Evolutionary conservation across 1,140 invertebrate genomes (phyloP).

Genomic region (Kradibia gibbosae): DNA sequence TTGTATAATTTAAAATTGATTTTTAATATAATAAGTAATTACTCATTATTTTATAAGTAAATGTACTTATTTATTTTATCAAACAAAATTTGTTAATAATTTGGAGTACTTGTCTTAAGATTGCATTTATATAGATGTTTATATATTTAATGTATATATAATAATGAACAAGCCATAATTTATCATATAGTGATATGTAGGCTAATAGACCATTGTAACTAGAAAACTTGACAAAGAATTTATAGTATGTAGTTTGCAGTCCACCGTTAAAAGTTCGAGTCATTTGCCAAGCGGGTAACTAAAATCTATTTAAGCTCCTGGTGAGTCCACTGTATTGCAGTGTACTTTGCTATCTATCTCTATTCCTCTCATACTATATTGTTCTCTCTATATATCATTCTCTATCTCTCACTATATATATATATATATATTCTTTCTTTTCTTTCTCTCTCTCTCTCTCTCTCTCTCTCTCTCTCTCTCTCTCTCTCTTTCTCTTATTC

Average conservation of each 20-base stretch:
- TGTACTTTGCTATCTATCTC: slow-evolving; percentile 23
- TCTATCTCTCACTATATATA: neutral
- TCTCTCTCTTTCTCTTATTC: neutral
- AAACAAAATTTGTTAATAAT: no score
- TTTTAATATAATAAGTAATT: no score
- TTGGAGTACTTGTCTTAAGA: no score
- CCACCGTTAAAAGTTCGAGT: neutral
- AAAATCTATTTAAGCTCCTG: slow-evolving; percentile 49
- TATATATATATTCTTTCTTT: no score
- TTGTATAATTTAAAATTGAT: no score
- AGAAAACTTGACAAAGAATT: neutral
- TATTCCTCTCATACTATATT: neutral
- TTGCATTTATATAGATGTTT: no score
- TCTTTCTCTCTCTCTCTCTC: slow-evolving; percentile 12
- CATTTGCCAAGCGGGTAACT: slow-evolving; percentile 40
- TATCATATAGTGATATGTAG: neutral
- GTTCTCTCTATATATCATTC: neutral
- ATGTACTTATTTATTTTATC: no score
- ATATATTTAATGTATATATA: no score
- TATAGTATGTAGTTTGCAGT: neutral
- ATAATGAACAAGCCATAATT: no score
- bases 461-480: neutral
- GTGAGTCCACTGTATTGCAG: slow-evolving; percentile 24
- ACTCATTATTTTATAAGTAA: no score
- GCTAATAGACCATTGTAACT: neutral